Base-by-base conservation (phyloP, 92 coral and sea anemone genomes). In the Porites cylindrica region DNA sequence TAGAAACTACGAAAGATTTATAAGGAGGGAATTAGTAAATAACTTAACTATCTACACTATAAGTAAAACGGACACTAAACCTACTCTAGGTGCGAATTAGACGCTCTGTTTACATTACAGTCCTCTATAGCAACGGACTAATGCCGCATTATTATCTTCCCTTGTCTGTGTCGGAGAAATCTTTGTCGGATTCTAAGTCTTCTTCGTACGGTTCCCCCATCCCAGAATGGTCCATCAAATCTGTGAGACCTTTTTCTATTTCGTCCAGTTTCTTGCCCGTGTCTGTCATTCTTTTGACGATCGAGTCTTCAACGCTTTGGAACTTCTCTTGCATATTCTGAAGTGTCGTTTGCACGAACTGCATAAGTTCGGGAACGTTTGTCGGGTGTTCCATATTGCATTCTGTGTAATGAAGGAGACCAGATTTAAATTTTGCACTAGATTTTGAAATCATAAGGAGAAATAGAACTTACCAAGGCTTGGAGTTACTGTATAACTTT, bases 141-240 rank as follows among this genome's bases (percentile, higher is more conserved):
- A 2, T 47, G 61, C 60, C 2, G 38, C 10, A 24, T 72, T 16
- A 78, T 93, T 78, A 95, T 93, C 98, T 91, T 7, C 88, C 88
- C 74, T 95, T 92, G 82, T 94, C 99, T 32, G 90, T 82, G 43
- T 86, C 93, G 1, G 87, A 78, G 29, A 81, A 88, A 8, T 92
- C 93, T 66, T 93, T 89, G 64, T 95, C 99, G 10, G 99, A 92
- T 66, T 91, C 96, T 3, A 75, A 76, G 6, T 93, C 98, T 80
- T 96, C 99, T 47, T 95, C 98, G 66, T 91, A 97, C 18, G 99
- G 99, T 79, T 97, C 99, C 1, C 96, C 98, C 92, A 97, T 95
- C 7, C 99, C 99, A 47, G 99, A 96, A 70, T 97, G 98, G 82
- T 97, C 99, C 99, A 97, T 97, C 13, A 97, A 91, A 65, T 95